Conservation (phyloP, 2,797 vertebrate species). For the Naso thynnoides region DNA sequence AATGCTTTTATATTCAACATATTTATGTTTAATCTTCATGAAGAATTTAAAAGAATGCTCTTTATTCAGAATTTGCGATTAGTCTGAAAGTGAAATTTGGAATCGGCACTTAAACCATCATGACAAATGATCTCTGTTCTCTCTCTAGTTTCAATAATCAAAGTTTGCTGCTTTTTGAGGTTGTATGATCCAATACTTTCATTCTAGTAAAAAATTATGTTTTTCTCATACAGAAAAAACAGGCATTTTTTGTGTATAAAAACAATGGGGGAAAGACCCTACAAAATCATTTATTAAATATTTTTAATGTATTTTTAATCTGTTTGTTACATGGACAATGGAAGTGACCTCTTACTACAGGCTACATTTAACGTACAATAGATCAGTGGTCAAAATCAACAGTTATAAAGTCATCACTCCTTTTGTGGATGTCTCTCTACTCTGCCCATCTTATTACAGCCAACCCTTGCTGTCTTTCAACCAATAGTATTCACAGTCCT, state of each 20-base stretch:
- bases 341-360: neutral
- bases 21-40: neutral
- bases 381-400: constrained; percentile 5
- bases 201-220: too few relatives aligned
- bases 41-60: neutral
- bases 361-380: neutral
- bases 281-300: neutral
- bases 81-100: neutral
- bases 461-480: constrained; percentile 31
- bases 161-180: neutral
- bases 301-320: neutral
- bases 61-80: neutral
- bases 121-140: neutral
- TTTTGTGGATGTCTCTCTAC: constrained; percentile 35
- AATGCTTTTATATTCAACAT: neutral
- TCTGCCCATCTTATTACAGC: constrained; percentile 49
- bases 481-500: constrained; percentile 41
- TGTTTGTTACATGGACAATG: neutral
- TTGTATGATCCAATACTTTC: too few relatives aligned
- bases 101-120: neutral
- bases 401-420: constrained; percentile 35
- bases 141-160: neutral
- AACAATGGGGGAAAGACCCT: too few relatives aligned
- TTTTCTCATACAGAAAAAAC: too few relatives aligned
- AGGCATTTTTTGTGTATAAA: too few relatives aligned